Conservation (phyloP, 1,140 invertebrate genomes). For the Cheumatopsyche charites region DNA sequence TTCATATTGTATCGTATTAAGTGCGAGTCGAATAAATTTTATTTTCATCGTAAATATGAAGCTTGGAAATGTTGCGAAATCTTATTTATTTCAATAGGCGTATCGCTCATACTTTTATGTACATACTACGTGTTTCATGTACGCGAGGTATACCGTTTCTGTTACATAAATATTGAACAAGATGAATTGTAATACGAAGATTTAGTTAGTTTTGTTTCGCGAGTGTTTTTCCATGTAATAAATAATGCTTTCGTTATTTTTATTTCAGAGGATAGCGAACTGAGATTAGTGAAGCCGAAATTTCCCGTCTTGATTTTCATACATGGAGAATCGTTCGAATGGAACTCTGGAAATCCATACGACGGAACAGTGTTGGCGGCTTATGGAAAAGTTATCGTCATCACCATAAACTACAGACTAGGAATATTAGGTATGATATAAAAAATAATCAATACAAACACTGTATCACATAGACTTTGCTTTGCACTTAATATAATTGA, state of each 20-base stretch:
- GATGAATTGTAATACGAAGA: no score
- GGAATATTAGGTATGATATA: conserved; percentile 88
- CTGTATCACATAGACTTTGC: background rate
- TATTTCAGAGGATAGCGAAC: conserved; percentile 17
- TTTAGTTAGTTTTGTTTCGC: no score
- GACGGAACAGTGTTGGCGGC: conserved; percentile 87
- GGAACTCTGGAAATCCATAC: conserved; percentile 91
- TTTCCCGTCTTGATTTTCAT: conserved; percentile 88
- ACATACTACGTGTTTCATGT: no score
- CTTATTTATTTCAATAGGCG: no score
- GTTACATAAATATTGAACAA: no score
- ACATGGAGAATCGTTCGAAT: conserved; percentile 91
- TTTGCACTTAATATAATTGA: background rate
- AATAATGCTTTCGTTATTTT: no score
- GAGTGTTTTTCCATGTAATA: no score
- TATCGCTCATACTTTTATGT: no score
- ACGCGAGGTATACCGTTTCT: no score
- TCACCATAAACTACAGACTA: conserved; percentile 91
- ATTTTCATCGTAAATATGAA: background rate
- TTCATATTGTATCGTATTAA: no score
- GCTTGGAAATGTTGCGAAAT: no score
- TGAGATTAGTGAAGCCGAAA: conserved; percentile 51
- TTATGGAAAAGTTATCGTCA: conserved; percentile 89
- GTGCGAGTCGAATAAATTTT: no score
- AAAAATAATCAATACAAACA: conserved; percentile 48